Evolutionary conservation across 2,888 invertebrate genomes (phyloP).

Genomic region (Tenthredo scrophulariae): DNA sequence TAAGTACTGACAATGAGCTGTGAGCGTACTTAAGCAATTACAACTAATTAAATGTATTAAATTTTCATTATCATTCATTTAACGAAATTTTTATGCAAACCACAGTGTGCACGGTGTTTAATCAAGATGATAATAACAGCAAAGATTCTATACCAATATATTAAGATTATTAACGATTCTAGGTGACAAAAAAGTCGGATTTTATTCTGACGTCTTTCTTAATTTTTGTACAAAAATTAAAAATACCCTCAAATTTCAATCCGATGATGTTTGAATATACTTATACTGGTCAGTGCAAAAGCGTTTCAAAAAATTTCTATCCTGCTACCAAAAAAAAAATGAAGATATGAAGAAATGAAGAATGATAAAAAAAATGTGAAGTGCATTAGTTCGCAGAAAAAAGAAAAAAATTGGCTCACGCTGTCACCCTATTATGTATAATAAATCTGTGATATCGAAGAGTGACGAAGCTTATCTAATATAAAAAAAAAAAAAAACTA

Average conservation of each 20-base stretch:
- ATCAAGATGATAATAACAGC: not conserved
- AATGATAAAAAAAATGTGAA: not conserved
- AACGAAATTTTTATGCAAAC: not conserved
- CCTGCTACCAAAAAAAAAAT: not conserved
- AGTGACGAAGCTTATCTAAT: not conserved
- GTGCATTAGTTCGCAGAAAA: not conserved
- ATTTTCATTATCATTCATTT: not conserved
- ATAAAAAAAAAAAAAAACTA: no score
- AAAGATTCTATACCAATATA: not conserved
- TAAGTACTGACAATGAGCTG: not conserved
- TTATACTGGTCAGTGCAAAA: not conserved
- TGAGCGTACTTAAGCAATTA: not conserved
- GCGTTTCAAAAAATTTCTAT: not conserved
- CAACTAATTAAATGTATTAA: constrained; percentile 9
- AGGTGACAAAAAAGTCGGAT: no score
- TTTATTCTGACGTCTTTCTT: not conserved
- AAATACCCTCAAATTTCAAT: no score
- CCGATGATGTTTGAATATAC: not conserved
- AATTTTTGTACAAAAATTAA: not conserved
- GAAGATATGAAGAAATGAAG: not conserved
- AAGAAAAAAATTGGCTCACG: not conserved
- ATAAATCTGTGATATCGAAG: not conserved
- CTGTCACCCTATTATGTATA: not conserved
- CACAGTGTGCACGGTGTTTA: not conserved
- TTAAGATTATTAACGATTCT: not conserved